Base-by-base conservation (phyloP, 35 echinoderm and acorn worm species). In the Acanthaster planci region DNA sequence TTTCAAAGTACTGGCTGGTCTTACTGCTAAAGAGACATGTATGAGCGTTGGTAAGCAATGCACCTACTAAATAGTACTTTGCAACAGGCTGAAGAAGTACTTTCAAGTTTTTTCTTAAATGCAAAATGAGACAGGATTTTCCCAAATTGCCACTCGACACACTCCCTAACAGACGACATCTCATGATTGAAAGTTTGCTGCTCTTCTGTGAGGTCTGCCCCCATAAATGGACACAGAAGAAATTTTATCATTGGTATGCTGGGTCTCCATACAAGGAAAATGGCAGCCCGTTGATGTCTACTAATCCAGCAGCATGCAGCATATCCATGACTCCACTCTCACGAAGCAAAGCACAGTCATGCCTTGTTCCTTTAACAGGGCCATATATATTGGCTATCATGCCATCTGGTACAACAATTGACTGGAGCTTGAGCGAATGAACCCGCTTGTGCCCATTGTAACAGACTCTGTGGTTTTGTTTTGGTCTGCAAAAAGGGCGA, bases 251-350 rank as follows among this genome's bases (percentile, higher is more conserved):
- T 32, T 81, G 92, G 53, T 89, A 89, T 29, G 92, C 86, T 22
- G 92, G 80, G 60, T 93, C 92, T 32, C 92, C 92, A 80, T 89
- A 93, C 15, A 93, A 36, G 54, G 15, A 80, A 10, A 89, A 82
- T 8, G 35, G 10, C n/a, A 76, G 55, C 0, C 78, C 76, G 26
- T 85, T 7, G 12, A 78, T n/a, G n/a, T 85, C 60, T 68, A 37
- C 23, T 1, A 84, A 22, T 50, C 37, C n/a, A 26, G 0, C 30
- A 81, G 14, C 21, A 30, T 94, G n/a, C n/a, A n/a, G n/a, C n/a
- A n/a, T n/a, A 2, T 57, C 55, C 31, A 78, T n/a, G 23, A 84
- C 37, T 8, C 86, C 86, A 57, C 78, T 83, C 44, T 92, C 77
- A 38, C 12, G n/a, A 5, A 81, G 42, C 40, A 92, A n/a, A 55